A percentile compares a stretch with the other conserved stretches of the same genome.
These are phyloP conservation scores for Cosmorhoe ocellata DNA, from an alignment of 2,888 invertebrate genomes.

Conservation along the genomic window DNA sequence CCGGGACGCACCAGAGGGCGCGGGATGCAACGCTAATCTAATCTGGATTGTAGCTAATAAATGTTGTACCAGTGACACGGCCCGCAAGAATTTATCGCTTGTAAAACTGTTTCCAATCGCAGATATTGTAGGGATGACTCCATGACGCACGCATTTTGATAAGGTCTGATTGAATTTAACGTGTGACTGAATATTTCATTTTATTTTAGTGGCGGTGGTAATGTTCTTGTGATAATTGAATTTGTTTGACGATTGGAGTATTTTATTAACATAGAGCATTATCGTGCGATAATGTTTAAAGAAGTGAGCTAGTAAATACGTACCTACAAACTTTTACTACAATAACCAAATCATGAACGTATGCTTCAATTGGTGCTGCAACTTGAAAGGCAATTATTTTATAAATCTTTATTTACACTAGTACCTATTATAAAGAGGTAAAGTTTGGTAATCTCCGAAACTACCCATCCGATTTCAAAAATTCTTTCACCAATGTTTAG, in stretches of 20 bases:
- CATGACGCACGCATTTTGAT: conserved; percentile 57
- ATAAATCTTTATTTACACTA: too few species aligned
- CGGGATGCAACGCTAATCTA: conserved; percentile 81
- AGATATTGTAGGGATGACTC: conserved; percentile 64
- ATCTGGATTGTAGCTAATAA: conserved; percentile 81
- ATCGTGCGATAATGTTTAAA: too few species aligned
- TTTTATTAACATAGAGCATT: conserved; percentile 5
- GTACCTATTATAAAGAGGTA: too few species aligned
- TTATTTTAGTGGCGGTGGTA: conserved; percentile 46
- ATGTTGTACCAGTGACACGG: conserved; percentile 75
- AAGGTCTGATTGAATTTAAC: conserved; percentile 75
- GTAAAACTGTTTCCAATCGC: conserved; percentile 82
- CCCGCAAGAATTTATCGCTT: conserved; percentile 79
- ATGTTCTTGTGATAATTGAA: conserved; percentile 44
- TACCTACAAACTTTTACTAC: too few species aligned
- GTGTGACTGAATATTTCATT: conserved; percentile 62
- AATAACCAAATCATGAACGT: too few species aligned
- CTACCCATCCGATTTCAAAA: too few species aligned
- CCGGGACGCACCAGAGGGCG: conserved; percentile 49
- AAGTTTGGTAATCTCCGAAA: too few species aligned
- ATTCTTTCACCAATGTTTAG: too few species aligned
- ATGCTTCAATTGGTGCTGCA: too few species aligned
- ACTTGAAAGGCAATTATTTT: too few species aligned
- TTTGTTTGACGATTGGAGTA: conserved; percentile 35
- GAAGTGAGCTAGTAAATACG: not conserved